Evolutionary conservation across 2,888 invertebrate genomes (phyloP).

Genomic region (Leuctra nigra): DNA sequence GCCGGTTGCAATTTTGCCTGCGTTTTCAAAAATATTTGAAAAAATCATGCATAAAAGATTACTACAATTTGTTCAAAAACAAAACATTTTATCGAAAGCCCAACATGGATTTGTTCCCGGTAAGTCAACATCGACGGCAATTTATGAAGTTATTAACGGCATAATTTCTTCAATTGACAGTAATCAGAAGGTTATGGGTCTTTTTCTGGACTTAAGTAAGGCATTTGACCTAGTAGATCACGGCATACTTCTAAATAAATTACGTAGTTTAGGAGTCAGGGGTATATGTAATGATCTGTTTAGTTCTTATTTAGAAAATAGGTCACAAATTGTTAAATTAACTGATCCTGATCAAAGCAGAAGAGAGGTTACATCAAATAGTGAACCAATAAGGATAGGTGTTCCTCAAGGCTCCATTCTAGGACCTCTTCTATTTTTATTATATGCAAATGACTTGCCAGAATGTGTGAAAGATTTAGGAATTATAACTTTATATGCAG

Average conservation of each 20-base stretch:
- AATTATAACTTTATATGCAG: background rate
- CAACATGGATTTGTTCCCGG: too few species aligned
- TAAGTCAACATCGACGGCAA: too few species aligned
- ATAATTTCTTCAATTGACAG: too few species aligned
- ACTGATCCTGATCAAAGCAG: background rate
- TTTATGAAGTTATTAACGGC: too few species aligned
- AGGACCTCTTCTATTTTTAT: background rate
- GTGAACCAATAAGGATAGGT: background rate
- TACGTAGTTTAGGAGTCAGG: background rate
- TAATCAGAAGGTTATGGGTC: background rate
- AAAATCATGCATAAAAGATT: too few species aligned
- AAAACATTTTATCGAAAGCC: too few species aligned
- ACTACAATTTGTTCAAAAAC: too few species aligned
- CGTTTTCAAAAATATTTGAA: too few species aligned
- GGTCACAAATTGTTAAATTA: background rate
- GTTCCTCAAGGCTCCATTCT: background rate
- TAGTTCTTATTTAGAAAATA: background rate
- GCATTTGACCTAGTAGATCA: background rate
- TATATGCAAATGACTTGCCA: background rate
- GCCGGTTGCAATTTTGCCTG: too few species aligned
- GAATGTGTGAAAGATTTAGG: background rate
- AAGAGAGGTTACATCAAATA: background rate
- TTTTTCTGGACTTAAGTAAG: background rate
- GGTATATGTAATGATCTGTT: background rate
- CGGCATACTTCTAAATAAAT: background rate